A percentile compares a stretch with the other conserved stretches of the same genome.
These are phyloP conservation scores for Phlogophora meticulosa DNA, from an alignment of 2,888 invertebrate species.

Conservation along the genomic window DNA sequence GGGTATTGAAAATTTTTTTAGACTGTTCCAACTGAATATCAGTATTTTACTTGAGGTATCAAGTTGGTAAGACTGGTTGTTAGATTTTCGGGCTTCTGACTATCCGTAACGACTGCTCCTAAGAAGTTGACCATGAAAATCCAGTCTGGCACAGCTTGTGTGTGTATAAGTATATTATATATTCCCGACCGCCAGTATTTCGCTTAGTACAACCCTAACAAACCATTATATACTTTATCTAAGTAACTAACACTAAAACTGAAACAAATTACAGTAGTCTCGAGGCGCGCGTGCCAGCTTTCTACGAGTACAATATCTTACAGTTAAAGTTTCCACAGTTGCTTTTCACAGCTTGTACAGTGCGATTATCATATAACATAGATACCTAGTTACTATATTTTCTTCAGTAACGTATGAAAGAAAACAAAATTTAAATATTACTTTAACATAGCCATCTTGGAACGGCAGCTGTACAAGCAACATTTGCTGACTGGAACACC, in stretches of 20 bases:
- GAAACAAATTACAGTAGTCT: constrained; percentile 17
- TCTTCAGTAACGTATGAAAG: neutral
- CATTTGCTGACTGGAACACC: neutral
- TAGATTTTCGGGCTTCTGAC: too few relatives aligned
- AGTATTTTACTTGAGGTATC: too few relatives aligned
- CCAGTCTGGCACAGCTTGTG: too few relatives aligned
- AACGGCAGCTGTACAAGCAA: neutral
- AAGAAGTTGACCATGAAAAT: too few relatives aligned
- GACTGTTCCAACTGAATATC: too few relatives aligned
- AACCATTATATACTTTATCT: constrained; percentile 2
- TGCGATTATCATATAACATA: constrained; percentile 5
- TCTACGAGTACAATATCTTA: constrained; percentile 13
- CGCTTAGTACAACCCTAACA: neutral
- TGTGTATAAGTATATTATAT: neutral
- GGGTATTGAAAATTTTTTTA: too few relatives aligned
- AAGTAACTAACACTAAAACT: constrained; percentile 15
- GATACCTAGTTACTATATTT: neutral
- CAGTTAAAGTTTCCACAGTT: constrained; percentile 18
- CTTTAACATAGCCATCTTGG: neutral
- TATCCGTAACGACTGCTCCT: too few relatives aligned
- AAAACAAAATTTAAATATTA: too few relatives aligned
- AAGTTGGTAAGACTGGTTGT: too few relatives aligned
- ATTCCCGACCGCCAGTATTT: neutral
- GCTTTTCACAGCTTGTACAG: constrained; percentile 4
- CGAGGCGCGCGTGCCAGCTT: neutral